Evolutionary conservation across 2,113 vertebrate genomes (phyloP), one percentile per base, ranked within the genome.

Genomic region (Varanus komodoensis): DNA sequence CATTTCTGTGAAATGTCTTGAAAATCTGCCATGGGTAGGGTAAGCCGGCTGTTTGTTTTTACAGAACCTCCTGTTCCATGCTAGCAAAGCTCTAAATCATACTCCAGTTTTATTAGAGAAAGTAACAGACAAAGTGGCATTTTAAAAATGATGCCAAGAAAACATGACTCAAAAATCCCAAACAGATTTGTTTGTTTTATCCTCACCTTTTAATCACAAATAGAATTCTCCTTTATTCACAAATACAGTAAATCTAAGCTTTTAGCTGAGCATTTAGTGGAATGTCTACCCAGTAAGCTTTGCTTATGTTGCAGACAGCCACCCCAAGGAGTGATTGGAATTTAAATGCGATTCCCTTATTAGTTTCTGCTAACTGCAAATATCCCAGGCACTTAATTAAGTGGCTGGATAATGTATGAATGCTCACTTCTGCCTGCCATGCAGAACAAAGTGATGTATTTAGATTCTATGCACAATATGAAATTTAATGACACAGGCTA

Each of bases 281-380:
- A 97, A 96, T 85, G 92, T 94, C 96, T 97, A 98, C 94, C 92
- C 97, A 96, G 96, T 97, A 97, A 97, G 97, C 97, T 97, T 98
- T 97, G 97, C 97, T 97, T 97, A 97, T 97, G 96, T 94, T 97
- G 97, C 97, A 98, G 96, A 96, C 97, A 97, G 96, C 97, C 96
- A 97, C 97, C 96, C 97, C 93, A 96, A 97, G 97, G 97, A 98
- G 97, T 98, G 97, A 97, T 97, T 97, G 96, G 97, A 98, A 98
- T 98, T 97, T 97, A 97, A 98, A 98, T 98, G 97, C 92, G 97
- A 96, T 97, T 97, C 97, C 95, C 96, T 97, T 98, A 97, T 98
- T 98, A 98, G 97, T 97, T 97, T 97, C 97, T 97, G 96, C 97
- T 97, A 97, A 97, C 97, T 97, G 97, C 97, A 98, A 98, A 97